phyloP scores from a whole-genome alignment of 2,113 vertebrate species.

The Hemicordylus capensis region DNA sequence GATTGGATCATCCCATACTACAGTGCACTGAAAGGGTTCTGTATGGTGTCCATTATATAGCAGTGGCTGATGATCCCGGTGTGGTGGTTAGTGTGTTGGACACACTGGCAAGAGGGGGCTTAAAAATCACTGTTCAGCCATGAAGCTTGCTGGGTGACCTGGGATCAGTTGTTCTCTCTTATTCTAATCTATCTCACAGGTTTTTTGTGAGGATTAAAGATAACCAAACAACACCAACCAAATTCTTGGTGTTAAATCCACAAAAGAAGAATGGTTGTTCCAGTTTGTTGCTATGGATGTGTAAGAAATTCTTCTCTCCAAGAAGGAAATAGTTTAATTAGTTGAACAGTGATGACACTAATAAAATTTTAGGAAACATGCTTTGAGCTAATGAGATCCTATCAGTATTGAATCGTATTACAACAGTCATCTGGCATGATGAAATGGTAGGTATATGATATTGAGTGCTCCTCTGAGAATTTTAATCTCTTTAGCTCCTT shows the following conservation, averaged over 20 bases:
- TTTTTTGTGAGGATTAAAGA: not conserved
- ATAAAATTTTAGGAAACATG: not conserved
- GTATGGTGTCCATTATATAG: not conserved
- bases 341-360: not conserved
- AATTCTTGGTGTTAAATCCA: not conserved
- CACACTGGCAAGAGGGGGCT: not conserved
- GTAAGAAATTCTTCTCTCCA: not conserved
- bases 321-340: not conserved
- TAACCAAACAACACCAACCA: not conserved
- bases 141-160: not conserved
- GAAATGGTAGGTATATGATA: not conserved
- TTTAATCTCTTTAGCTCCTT: slow-evolving; percentile 5
- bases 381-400: not conserved
- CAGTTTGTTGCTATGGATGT: not conserved
- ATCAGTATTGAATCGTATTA: slow-evolving; percentile 7
- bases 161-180: not conserved
- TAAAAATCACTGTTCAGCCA: not conserved
- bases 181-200: not conserved
- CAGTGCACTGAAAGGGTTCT: not conserved
- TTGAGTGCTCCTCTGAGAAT: not conserved
- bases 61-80: not conserved
- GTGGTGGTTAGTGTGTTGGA: not conserved
- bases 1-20: not conserved
- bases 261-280: not conserved
- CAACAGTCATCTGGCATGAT: not conserved